Base-by-base conservation (phyloP, 2,888 invertebrate genomes). In the Tetranychus piercei region DNA sequence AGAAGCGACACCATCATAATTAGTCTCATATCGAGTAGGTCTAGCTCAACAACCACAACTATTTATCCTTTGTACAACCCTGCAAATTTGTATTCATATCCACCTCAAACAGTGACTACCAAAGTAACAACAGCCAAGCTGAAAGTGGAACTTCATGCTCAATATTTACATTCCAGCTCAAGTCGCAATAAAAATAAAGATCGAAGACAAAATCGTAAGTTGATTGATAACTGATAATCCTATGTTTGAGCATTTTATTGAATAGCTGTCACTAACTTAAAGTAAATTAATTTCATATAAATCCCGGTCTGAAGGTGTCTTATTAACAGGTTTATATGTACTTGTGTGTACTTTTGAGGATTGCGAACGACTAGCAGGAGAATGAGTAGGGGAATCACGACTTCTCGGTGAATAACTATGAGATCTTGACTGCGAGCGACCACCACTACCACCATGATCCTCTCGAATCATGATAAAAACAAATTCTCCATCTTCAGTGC, bases 401-500 rank as follows among this genome's bases (percentile, higher is more conserved):
- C 73, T 73, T n/a, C 73, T 66, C 15, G 73, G 82, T 22, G 82
- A 80, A 75, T 79, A 79, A 71, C 81, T 81, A 44, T 81, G 75
- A 66, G 79, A 79, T 72, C 80, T 78, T 67, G 82, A 81, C 20
- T 82, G 78, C 22, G 82, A 81, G 78, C 88, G 86, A 45, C 89
- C 87, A 67, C 87, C 86, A 65, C 69, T 44, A 23, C 73, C 73
- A 43, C 73, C 73, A 80, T 88, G 88, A 82, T 97, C 96, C 83
- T 96, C 95, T 82, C 93, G 92, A 77, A 99, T 95, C 71, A 95
- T 88, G 80, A 99, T 94, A 84, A 99, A 99, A 0, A 95, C 88
- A 74, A 93, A 92, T 84, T 99, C 97, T 75, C 97, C 97, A 96
- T 99, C 97, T 82, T 99, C 97, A 73, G 97, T 97, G 80, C 95